Percentiles rank a stretch among this genome's conserved stretches.
These are phyloP conservation scores for Macaria notata DNA, from an alignment of 2,888 invertebrate species.

Conservation along the genomic window DNA sequence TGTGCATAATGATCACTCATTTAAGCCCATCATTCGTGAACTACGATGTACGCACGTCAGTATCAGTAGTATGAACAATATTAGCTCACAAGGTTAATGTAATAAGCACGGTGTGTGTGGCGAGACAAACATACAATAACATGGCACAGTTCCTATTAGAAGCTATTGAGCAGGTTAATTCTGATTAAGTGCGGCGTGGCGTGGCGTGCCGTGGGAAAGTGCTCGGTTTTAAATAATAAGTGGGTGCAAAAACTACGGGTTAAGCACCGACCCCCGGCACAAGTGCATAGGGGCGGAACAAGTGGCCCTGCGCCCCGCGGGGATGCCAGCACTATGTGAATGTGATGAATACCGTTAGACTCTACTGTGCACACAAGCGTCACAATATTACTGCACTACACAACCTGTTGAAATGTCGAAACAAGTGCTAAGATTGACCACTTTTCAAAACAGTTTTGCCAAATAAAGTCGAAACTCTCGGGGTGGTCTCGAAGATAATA, in stretches of 20 bases:
- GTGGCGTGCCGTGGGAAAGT: constrained; percentile 72
- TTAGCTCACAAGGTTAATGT: background rate
- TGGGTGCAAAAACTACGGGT: constrained; percentile 73
- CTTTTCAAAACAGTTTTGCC: background rate
- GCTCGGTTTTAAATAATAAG: constrained; percentile 52
- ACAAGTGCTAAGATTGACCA: background rate
- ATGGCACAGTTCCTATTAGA: constrained; percentile 23
- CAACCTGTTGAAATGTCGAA: constrained; percentile 6
- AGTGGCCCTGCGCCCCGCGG: constrained; percentile 46
- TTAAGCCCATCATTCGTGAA: background rate
- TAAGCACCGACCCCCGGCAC: constrained; percentile 62
- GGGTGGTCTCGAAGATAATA: background rate
- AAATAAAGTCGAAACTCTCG: no score
- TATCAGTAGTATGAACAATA: background rate
- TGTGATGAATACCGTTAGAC: constrained; percentile 34
- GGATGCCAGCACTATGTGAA: constrained; percentile 48
- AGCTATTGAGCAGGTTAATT: constrained; percentile 55
- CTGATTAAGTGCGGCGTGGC: constrained; percentile 52
- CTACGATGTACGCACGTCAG: background rate
- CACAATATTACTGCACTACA: constrained; percentile 7
- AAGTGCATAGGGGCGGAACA: constrained; percentile 81
- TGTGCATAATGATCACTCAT: background rate
- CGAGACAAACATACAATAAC: constrained; percentile 13
- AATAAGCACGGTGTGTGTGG: background rate
- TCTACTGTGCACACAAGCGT: constrained; percentile 6